Percentiles rank a stretch among this genome's conserved stretches.
phyloP scores from a whole-genome alignment of 1,140 invertebrate species.

The Triops longicaudatus region DNA sequence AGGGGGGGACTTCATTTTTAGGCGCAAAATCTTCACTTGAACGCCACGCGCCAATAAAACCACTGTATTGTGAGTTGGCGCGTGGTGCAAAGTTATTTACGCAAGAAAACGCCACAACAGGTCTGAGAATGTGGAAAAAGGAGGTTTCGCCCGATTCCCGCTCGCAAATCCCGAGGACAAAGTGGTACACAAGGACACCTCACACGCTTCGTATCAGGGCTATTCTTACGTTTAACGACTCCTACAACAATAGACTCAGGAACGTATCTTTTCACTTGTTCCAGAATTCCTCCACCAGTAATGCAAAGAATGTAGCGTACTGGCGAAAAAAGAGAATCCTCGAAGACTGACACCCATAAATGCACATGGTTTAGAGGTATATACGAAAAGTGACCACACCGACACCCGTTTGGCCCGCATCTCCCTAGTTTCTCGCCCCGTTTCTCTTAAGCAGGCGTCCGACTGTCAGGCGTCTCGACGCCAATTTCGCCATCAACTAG shows the following conservation, averaged over 20 bases:
- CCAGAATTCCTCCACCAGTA: neutral
- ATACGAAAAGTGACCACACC: neutral
- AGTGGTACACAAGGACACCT: neutral
- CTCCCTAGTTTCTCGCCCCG: slow-evolving; percentile 4
- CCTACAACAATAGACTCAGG: neutral
- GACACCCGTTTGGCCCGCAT: neutral
- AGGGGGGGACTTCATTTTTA: neutral
- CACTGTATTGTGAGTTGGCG: too few relatives aligned
- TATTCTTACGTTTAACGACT: slow-evolving; percentile 12
- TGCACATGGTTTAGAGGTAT: neutral
- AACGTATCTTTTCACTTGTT: neutral
- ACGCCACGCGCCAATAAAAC: too few relatives aligned
- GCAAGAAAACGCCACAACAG: neutral
- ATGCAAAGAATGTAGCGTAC: neutral
- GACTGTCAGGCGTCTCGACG: slow-evolving; percentile 13
- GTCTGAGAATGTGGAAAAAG: neutral
- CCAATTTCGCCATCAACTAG: slow-evolving; percentile 11
- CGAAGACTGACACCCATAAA: neutral
- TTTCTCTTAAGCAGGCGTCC: neutral
- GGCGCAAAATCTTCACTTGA: too few relatives aligned
- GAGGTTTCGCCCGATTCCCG: neutral
- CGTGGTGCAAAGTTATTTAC: too few relatives aligned
- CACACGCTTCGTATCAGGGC: neutral
- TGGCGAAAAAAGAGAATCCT: neutral
- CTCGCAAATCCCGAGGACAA: neutral